Evolutionary conservation across 2,113 vertebrate genomes (phyloP), one percentile per base, ranked within the genome.

Genomic region (Equus quagga): DNA sequence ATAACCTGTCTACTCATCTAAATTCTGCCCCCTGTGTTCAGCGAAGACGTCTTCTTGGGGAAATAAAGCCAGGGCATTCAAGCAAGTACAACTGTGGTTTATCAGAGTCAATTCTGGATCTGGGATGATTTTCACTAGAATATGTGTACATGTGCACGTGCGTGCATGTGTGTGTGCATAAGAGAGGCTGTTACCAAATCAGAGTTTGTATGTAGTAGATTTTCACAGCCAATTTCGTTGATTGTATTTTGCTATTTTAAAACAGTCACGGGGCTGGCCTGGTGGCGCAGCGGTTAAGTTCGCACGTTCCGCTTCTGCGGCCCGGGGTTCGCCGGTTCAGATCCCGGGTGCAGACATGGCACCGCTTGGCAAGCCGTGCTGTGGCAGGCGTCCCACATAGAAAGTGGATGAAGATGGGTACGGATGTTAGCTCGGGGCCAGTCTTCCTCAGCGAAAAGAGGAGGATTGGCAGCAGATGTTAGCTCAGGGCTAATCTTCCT

Each of bases 221-320:
- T 85, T 94, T 78, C 60, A 92, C 19, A 96, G 41, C 18, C 72
- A 67, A 67, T 78, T 95, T 87, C 46, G 33, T 26, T 89, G 79
- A 85, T 28, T 85, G 21, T n/a, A 64, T 96, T 78, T 67, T 90
- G 49, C 78, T 90, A 49, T 41, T 92, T 94, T 69, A 89, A 92
- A 81, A 84, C 31, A 94, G 41, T 49, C 60, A 80, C 8, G 36
- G 36, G 36, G 36, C 36, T 41, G 36, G 36, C 36, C 36, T 41
- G 36, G 36, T 41, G 36, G 36, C 36, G 36, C 36, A 41, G 36
- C 36, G 36, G 36, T 41, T 41, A 41, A 41, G 36, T 41, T 41
- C 36, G 36, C 36, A 41, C 36, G 2, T 41, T 41, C 36, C 36
- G 36, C 36, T 41, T 41, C 36, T 41, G 36, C 36, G 36, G 36